Base-by-base conservation (phyloP, 2,113 vertebrate species). In the Chaetops frenatus region DNA sequence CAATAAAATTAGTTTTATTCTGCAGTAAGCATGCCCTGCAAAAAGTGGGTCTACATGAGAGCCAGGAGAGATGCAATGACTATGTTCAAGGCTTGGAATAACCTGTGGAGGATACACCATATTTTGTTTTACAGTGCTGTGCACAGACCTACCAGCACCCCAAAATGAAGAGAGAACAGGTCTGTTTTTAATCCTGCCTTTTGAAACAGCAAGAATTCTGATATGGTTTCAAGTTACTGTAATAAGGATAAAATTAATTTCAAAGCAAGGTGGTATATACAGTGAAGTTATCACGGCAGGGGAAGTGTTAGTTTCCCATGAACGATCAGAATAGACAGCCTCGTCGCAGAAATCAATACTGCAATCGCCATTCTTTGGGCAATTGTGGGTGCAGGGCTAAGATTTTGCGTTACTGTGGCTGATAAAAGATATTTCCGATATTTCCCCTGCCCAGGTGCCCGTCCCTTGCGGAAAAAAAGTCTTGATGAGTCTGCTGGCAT, bases 61-160 rank as follows among this genome's bases (percentile, higher is more conserved):
- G 23, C n/a, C 8, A 3, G 33, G 20, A 23, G 33, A 51, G 31
- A 31, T 2, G 10, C 29, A 44, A 38, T 15, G 23, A 24, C 29
- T 27, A 3, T 7, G 5, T 25, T 38, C 35, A 15, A 23, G 21
- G 29, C 27, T 40, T 31, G 51, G 31, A 16, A 14, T 31, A 31
- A 27, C 2, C 2, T 4, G 15, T 8, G 22, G 25, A 6, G 25
- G 51, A 29, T 23, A 38, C 3, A 10, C 7, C 2, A 0, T 5
- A 4, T 29, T 62, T 78, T 51, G 33, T 58, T 40, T 60, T 31
- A 28, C 1, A 2, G 2, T 2, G 16, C 12, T 50, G 28, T 40
- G 38, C 15, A 9, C 17, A 33, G 48, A 31, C 6, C 17, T 48
- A 10, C 4, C 15, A 29, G 60, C 5, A 4, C 19, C 28, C 14